Percentiles rank a stretch among this genome's conserved stretches.
These are phyloP conservation scores for Empidonax traillii DNA, from an alignment of 2,113 vertebrate species.

Conservation along the genomic window DNA sequence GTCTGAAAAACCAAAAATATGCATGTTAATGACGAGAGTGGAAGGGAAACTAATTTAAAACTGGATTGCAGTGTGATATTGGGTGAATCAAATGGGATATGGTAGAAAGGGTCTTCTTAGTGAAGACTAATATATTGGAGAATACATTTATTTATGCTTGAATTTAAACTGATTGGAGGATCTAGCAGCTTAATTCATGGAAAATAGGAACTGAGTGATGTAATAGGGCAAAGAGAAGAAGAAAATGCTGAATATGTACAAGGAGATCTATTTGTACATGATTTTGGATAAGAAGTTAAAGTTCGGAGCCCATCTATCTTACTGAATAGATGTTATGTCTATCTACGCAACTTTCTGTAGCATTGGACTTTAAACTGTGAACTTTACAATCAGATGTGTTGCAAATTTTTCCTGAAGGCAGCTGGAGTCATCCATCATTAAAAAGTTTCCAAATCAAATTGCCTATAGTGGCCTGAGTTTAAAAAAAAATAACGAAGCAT, in stretches of 20 bases:
- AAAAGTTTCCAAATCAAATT: not conserved
- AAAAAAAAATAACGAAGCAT: not conserved
- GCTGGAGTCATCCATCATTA: not conserved
- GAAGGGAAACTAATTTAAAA: not conserved
- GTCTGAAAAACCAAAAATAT: not conserved
- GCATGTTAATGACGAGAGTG: not conserved
- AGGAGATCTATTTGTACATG: not conserved
- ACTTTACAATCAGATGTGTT: not conserved
- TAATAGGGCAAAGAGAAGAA: not conserved
- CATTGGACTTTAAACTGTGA: not conserved
- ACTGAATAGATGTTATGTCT: not conserved
- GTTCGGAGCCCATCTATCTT: not conserved
- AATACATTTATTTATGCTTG: not conserved
- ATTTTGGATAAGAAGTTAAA: not conserved
- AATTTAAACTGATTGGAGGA: not conserved
- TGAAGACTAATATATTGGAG: not conserved
- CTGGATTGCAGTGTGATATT: not conserved
- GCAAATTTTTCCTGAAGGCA: not conserved
- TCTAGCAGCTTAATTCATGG: not conserved
- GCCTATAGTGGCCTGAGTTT: not conserved
- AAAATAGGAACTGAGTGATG: not conserved
- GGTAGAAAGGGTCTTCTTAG: not conserved
- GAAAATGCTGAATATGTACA: not conserved
- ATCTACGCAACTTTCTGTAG: not conserved
- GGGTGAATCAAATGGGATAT: not conserved